Conservation (phyloP, 2,113 vertebrate species). For the Acrocephalus arundinaceus region DNA sequence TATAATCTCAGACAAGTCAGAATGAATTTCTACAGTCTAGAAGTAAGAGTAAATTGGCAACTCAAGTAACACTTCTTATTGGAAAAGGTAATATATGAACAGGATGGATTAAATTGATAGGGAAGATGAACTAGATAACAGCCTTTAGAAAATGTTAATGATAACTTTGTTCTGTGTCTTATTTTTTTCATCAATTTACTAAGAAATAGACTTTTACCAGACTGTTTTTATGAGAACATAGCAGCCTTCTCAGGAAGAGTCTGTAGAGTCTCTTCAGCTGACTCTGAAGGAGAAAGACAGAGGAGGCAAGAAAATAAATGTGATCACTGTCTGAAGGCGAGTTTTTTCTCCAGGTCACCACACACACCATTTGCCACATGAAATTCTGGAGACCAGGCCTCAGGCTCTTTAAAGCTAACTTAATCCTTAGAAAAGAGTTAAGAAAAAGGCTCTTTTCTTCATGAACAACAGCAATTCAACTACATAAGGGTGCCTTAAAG, state of each 20-base stretch:
- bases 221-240: neutral
- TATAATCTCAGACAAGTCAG: neutral
- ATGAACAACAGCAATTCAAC: neutral
- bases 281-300: neutral
- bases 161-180: neutral
- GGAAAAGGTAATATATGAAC: neutral
- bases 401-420: neutral
- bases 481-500: neutral
- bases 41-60: neutral
- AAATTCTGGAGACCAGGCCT: neutral
- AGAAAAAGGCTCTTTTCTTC: neutral
- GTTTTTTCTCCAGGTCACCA: neutral
- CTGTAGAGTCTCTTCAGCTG: neutral
- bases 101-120: neutral
- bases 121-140: neutral
- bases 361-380: neutral
- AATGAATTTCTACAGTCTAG: neutral
- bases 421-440: neutral
- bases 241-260: neutral
- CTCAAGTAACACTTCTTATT: neutral
- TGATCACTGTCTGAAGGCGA: neutral
- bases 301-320: neutral
- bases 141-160: neutral
- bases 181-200: neutral
- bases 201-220: neutral